Percentiles rank a stretch among this genome's conserved stretches.
These are phyloP conservation scores for Halcyon senegalensis DNA, from an alignment of 2,113 vertebrate species.

Conservation along the genomic window DNA sequence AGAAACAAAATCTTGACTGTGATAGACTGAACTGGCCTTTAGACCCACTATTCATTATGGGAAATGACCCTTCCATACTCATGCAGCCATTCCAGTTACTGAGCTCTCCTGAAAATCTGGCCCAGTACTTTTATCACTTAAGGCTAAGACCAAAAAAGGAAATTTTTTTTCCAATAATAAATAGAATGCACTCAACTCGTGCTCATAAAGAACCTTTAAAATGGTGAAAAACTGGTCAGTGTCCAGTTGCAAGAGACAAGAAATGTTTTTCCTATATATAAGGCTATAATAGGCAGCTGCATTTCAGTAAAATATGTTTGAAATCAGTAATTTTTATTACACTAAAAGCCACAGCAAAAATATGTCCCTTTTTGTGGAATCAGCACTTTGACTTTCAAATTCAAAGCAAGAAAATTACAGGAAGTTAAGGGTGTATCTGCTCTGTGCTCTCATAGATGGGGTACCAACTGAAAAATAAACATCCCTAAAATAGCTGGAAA, in stretches of 20 bases:
- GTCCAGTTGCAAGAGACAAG: neutral
- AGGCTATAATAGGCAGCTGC: neutral
- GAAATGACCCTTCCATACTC: neutral
- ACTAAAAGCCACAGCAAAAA: neutral
- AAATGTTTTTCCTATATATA: neutral
- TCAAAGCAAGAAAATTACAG: constrained; percentile 10
- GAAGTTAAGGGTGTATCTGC: neutral
- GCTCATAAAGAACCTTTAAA: neutral
- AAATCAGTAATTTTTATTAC: neutral
- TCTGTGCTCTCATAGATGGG: neutral
- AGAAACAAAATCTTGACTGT: neutral
- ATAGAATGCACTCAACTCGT: neutral
- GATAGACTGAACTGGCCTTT: neutral
- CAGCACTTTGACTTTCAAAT: neutral
- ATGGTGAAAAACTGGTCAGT: neutral
- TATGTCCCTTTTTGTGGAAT: neutral
- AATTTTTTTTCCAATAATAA: neutral
- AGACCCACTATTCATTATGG: neutral
- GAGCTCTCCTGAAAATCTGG: neutral
- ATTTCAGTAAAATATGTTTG: neutral
- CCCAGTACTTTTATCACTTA: neutral
- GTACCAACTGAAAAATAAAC: neutral
- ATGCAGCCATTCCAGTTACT: neutral
- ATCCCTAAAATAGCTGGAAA: neutral
- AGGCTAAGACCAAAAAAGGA: neutral